Evolutionary conservation across 2,797 vertebrate genomes (phyloP).

Genomic region (Moxostoma hubbsi): DNA sequence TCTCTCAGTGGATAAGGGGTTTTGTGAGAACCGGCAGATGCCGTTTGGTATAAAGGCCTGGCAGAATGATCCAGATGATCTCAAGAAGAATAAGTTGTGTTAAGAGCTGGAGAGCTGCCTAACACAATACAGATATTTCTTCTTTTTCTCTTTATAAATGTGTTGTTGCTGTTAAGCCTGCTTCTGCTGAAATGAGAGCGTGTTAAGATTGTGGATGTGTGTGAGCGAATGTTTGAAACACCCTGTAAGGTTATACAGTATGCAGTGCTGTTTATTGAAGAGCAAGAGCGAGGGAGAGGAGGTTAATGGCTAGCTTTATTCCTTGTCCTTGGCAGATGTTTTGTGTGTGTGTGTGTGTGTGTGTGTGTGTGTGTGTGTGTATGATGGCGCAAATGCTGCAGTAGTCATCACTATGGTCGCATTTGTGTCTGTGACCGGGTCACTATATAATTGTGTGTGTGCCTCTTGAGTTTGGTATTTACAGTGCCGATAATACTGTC

Average conservation of each 20-base stretch:
- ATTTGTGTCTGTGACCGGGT: slow-evolving; percentile 18
- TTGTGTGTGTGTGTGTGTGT: slow-evolving; percentile 6
- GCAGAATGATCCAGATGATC: slow-evolving; percentile 40
- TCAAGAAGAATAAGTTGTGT: slow-evolving; percentile 50
- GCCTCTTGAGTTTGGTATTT: slow-evolving; percentile 47
- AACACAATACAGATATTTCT: slow-evolving; percentile 39
- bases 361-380: neutral
- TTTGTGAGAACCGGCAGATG: slow-evolving; percentile 49
- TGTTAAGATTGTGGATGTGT: slow-evolving; percentile 38
- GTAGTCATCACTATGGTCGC: neutral
- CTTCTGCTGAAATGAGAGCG: neutral
- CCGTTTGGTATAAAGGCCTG: slow-evolving; percentile 39
- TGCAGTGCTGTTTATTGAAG: slow-evolving; percentile 57
- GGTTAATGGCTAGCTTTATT: slow-evolving; percentile 40
- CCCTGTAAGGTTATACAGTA: neutral
- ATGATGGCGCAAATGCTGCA: neutral
- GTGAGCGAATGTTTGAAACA: neutral
- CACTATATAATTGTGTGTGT: slow-evolving; percentile 38
- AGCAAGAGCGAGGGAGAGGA: slow-evolving; percentile 56
- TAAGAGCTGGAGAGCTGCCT: slow-evolving; percentile 36
- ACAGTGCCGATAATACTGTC: slow-evolving; percentile 17
- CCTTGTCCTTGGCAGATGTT: slow-evolving; percentile 25
- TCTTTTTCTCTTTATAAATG: slow-evolving; percentile 24
- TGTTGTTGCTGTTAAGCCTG: neutral
- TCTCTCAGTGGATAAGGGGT: slow-evolving; percentile 44